These are phyloP conservation scores for Glyptemys insculpta DNA, from an alignment of 2,797 vertebrate genomes.

Conservation along the genomic window DNA sequence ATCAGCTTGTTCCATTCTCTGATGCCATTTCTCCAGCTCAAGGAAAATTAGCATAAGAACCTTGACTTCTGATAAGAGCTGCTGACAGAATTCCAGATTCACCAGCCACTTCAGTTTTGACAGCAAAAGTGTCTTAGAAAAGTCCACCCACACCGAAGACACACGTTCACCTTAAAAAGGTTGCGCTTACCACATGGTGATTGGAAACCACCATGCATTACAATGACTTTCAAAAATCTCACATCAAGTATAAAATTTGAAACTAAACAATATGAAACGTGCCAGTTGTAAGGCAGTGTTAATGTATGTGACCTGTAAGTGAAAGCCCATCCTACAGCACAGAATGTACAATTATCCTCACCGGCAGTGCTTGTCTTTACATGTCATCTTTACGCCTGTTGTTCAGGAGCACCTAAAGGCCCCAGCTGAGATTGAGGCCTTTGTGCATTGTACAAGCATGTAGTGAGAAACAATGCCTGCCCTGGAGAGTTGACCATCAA, in stretches of 20 bases:
- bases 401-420: fast-evolving
- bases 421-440: not conserved
- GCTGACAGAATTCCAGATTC: not conserved
- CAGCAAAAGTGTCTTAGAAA: not conserved
- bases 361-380: not conserved
- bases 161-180: not conserved
- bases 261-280: not conserved
- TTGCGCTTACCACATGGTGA: not conserved
- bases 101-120: not conserved
- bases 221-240: not conserved
- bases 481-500: not conserved
- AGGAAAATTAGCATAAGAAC: not conserved
- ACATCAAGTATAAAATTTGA: not conserved
- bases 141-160: not conserved
- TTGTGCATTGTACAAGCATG: fast-evolving
- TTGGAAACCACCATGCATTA: not conserved
- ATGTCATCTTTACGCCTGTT: not conserved
- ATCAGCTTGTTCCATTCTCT: not conserved
- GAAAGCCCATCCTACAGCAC: not conserved
- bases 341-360: not conserved
- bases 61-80: not conserved
- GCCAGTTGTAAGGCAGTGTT: not conserved
- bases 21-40: not conserved
- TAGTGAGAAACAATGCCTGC: fast-evolving
- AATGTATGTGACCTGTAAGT: not conserved